Evolutionary conservation across 2,797 vertebrate species (phyloP), one percentile per base, ranked within the genome.

Genomic region (Rhinella marina): DNA sequence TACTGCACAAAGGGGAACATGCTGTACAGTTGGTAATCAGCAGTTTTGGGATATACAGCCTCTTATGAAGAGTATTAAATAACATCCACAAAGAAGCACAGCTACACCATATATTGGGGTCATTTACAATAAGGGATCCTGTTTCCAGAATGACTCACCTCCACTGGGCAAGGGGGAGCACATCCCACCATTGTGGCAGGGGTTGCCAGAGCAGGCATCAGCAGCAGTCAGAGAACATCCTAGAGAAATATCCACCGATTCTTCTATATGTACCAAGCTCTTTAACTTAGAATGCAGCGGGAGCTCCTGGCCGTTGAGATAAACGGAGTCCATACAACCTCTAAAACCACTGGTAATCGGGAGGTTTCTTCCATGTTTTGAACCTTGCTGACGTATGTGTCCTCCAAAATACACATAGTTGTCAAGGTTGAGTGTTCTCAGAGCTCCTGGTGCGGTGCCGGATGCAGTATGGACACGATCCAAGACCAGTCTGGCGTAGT

Each of bases 401-500:
- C 98, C 98, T 0, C 98, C 98, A 14, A 99, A 98, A 92, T 95
- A 98, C 70, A 99, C 94, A 0, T 94, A 95, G 92, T 96, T 96
- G 88, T 99, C 98, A 0, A 99, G 94, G 94, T 99, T 99, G 61
- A 99, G 96, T 3, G 98, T 99, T 32, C 98, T 96, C 87, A 99
- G 96, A 0, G 96, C 97, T 57, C 98, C 98, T 0, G 98, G 98
- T 1, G 98, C 98, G 0, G 95, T 98, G 87, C 98, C 98, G 0
- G 98, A 99, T 0, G 98, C 98, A 0, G 97, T 97, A 61, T 99
- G 98, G 23, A 98, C 96, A 56, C 96, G 94, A 91, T 99, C 98
- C 85, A 99, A 93, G 90, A 98, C 96, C 88, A 99, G 94, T 61
- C 96, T 96, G 2, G 98, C 98, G 0, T 98, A 97, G 92, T 99